phyloP scores from a whole-genome alignment of 2,888 invertebrate species.

The Agrochola lota region DNA sequence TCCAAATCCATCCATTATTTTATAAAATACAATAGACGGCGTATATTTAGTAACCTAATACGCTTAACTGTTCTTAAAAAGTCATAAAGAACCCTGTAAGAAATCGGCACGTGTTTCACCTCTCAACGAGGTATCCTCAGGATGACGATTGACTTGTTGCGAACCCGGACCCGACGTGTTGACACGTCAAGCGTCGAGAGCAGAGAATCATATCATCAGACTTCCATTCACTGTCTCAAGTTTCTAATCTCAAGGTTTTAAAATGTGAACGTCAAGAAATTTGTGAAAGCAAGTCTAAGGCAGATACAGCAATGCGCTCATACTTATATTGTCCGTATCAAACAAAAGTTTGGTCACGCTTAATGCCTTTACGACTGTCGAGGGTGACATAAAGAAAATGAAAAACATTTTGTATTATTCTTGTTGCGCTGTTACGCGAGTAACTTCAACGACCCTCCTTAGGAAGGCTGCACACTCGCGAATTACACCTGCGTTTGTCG shows the following conservation, averaged over 20 bases:
- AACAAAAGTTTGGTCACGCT: slow-evolving; percentile 95
- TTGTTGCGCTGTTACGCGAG: slow-evolving; percentile 90
- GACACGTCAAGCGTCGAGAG: no score
- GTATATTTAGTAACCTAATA: no score
- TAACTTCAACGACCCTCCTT: slow-evolving; percentile 86
- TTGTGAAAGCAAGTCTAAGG: slow-evolving; percentile 55
- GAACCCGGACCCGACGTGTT: no score
- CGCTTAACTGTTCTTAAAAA: no score
- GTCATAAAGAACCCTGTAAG: no score
- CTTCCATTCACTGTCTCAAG: neutral
- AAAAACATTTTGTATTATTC: slow-evolving; percentile 94
- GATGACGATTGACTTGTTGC: no score
- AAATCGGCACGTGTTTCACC: no score
- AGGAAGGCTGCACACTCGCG: slow-evolving; percentile 76
- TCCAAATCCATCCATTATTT: no score
- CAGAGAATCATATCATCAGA: no score
- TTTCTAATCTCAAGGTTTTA: slow-evolving; percentile 29
- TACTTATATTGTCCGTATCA: slow-evolving; percentile 89
- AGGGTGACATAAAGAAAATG: slow-evolving; percentile 97
- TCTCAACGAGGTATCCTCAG: no score
- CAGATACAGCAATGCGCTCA: slow-evolving; percentile 80
- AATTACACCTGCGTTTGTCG: slow-evolving; percentile 67
- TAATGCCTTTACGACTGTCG: slow-evolving; percentile 96
- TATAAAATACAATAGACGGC: no score
- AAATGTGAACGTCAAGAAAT: slow-evolving; percentile 48